These are phyloP conservation scores for Cydia pomonella DNA, from an alignment of 1,140 invertebrate species.

Conservation along the genomic window DNA sequence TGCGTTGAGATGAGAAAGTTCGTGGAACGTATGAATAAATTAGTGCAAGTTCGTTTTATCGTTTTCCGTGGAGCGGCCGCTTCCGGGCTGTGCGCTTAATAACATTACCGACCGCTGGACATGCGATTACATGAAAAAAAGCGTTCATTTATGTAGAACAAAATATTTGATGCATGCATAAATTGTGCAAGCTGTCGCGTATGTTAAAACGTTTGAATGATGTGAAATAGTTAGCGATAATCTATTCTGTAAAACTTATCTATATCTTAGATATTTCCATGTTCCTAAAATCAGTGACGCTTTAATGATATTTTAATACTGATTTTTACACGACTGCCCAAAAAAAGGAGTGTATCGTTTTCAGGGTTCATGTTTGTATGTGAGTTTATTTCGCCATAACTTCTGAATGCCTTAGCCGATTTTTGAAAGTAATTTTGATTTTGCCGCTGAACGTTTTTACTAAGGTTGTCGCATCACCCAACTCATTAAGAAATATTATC, in stretches of 20 bases:
- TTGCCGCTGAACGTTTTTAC: neutral
- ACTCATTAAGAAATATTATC: neutral
- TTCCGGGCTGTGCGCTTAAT: conserved; percentile 19
- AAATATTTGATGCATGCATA: too few species aligned
- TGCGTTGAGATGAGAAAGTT: conserved; percentile 38
- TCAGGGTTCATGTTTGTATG: too few species aligned
- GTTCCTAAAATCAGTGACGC: too few species aligned
- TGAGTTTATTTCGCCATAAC: too few species aligned
- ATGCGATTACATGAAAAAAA: conserved; percentile 18
- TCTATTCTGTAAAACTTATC: neutral
- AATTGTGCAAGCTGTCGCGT: too few species aligned
- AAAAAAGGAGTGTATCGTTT: too few species aligned
- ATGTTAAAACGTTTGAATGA: too few species aligned
- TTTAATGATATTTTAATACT: neutral
- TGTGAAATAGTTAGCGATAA: too few species aligned
- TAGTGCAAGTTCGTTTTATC: conserved; percentile 40
- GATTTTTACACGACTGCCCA: too few species aligned
- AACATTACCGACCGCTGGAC: conserved; percentile 3
- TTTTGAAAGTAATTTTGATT: neutral
- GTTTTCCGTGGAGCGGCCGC: conserved; percentile 36
- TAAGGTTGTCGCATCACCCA: neutral
- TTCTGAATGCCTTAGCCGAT: neutral
- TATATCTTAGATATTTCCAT: neutral
- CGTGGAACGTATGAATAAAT: conserved; percentile 50
- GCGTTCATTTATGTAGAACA: neutral